A percentile compares a stretch with the other conserved stretches of the same genome.
phyloP scores from a whole-genome alignment of 2,888 invertebrate species.

The Spilosoma lubricipeda region DNA sequence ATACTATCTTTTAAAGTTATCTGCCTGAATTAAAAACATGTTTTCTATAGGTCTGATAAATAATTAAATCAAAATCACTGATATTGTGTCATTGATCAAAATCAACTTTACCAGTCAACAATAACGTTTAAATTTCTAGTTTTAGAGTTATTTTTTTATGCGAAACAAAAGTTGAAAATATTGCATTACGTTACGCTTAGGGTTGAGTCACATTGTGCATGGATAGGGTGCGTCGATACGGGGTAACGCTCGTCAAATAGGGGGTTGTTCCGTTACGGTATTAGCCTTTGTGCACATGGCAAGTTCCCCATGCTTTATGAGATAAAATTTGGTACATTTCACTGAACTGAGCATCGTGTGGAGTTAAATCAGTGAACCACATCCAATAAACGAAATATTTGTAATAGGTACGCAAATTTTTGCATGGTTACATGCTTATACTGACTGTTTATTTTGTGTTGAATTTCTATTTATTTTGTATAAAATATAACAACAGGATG shows the following conservation, averaged over 20 bases:
- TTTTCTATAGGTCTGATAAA: too few relatives aligned
- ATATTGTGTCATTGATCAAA: too few relatives aligned
- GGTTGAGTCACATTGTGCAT: conserved; percentile 63
- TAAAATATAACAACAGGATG: not conserved
- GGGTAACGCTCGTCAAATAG: conserved; percentile 60
- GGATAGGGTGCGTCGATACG: conserved; percentile 58
- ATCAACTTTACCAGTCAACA: not conserved
- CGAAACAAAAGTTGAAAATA: conserved; percentile 39
- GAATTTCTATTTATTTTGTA: not conserved
- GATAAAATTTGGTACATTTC: conserved; percentile 37
- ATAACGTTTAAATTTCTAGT: not conserved
- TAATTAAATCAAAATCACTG: too few relatives aligned
- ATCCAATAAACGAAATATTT: conserved; percentile 18
- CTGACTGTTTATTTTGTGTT: not conserved
- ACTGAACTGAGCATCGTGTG: conserved; percentile 23
- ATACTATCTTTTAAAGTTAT: not conserved
- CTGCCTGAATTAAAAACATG: too few relatives aligned
- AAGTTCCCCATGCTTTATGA: conserved; percentile 52
- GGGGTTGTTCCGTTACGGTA: conserved; percentile 54
- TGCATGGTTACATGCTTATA: not conserved
- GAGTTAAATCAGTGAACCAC: conserved; percentile 23
- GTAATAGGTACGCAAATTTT: conserved; percentile 2
- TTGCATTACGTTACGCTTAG: conserved; percentile 65
- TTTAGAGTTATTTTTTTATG: too few relatives aligned
- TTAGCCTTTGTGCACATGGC: conserved; percentile 58